Percentiles rank a stretch among this genome's conserved stretches.
Conservation (phyloP, 2,888 invertebrate genomes). For the Pecten maximus region DNA sequence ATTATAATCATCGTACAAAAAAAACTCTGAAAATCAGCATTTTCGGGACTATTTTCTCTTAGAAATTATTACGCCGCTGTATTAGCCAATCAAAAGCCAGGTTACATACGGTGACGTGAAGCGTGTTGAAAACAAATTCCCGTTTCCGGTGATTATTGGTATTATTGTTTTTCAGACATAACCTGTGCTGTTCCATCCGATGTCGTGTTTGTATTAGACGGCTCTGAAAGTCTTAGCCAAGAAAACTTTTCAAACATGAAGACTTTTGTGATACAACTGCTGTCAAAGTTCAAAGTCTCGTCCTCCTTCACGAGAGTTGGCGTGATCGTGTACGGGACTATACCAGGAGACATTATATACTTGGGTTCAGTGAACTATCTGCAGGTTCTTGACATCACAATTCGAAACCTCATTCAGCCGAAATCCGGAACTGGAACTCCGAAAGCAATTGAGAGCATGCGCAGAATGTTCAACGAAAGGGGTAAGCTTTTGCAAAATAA, state of each 20-base stretch:
- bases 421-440: conserved; percentile 48
- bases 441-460: conserved; percentile 43
- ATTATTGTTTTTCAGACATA: conserved; percentile 50
- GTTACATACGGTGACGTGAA: too few species aligned
- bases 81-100: too few species aligned
- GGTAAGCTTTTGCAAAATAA: background rate
- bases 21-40: too few species aligned
- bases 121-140: too few species aligned
- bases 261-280: conserved; percentile 58
- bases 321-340: conserved; percentile 60
- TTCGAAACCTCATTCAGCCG: conserved; percentile 48
- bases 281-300: conserved; percentile 53
- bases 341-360: conserved; percentile 54
- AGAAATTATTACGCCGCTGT: too few species aligned
- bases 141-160: background rate
- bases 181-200: conserved; percentile 59
- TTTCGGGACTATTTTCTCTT: too few species aligned
- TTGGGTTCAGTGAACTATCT: conserved; percentile 52
- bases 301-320: conserved; percentile 56
- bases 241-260: conserved; percentile 61
- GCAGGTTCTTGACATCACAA: conserved; percentile 45
- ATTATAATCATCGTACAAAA: too few species aligned
- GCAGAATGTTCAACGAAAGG: conserved; percentile 43
- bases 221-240: conserved; percentile 62
- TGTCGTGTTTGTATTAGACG: conserved; percentile 64